Percentiles rank a stretch among this genome's conserved stretches.
These are phyloP conservation scores for Bovichtus variegatus DNA, from an alignment of 2,797 vertebrate species.

Conservation along the genomic window DNA sequence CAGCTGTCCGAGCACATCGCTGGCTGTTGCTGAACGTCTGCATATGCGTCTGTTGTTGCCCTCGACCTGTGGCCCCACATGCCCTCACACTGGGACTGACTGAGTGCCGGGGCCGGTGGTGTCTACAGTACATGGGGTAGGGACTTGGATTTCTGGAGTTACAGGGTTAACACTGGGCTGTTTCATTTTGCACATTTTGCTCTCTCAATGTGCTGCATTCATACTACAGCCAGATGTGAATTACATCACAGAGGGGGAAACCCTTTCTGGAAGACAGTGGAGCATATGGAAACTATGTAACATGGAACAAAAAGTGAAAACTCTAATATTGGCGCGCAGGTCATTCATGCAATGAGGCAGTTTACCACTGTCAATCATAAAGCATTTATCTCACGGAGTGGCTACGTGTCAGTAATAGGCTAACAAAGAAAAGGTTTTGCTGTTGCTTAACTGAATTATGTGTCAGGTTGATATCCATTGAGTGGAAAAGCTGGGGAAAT, in stretches of 20 bases:
- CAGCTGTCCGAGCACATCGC: conserved; percentile 70
- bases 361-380: no score
- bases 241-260: conserved; percentile 27
- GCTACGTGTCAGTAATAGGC: neutral
- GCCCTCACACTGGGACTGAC: conserved; percentile 43
- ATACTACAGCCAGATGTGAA: conserved; percentile 16
- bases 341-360: neutral
- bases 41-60: conserved; percentile 65
- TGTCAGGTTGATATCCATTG: no score
- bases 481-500: neutral
- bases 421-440: neutral
- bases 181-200: conserved; percentile 11
- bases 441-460: neutral
- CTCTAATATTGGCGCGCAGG: neutral
- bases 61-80: conserved; percentile 46
- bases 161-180: conserved; percentile 6
- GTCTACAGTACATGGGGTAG: neutral
- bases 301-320: conserved; percentile 1
- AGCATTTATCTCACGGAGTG: neutral
- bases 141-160: conserved; percentile 16
- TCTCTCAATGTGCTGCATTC: conserved; percentile 6
- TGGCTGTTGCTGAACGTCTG: conserved; percentile 54
- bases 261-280: conserved; percentile 15
- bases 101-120: conserved; percentile 1
- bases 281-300: conserved; percentile 23